These are phyloP conservation scores for Blastobasis adustella DNA, from an alignment of 2,888 invertebrate genomes.

Conservation along the genomic window DNA sequence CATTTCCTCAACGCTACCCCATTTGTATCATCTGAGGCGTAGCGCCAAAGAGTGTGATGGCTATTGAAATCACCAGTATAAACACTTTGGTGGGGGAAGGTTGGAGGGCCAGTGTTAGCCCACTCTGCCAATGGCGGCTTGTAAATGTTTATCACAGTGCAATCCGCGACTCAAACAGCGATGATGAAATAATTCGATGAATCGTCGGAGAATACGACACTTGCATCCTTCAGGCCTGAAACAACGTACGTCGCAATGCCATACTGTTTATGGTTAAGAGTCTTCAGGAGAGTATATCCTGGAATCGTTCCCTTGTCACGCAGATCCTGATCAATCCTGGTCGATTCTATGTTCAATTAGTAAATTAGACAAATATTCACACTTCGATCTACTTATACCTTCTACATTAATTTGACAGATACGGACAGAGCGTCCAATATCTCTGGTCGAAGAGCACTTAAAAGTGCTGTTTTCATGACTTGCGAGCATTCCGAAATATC, in stretches of 20 bases:
- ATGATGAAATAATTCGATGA: background rate
- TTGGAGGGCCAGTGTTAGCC: background rate
- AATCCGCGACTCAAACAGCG: background rate
- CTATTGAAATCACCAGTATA: background rate
- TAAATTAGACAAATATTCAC: background rate
- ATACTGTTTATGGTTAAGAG: background rate
- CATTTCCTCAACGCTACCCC: background rate
- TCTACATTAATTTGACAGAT: background rate
- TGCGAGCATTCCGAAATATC: background rate
- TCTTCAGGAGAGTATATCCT: background rate
- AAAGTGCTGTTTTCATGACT: background rate
- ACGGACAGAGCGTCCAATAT: background rate
- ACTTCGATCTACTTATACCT: too few species aligned
- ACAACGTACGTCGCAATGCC: background rate
- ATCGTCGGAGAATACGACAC: too few species aligned
- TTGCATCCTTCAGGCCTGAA: background rate
- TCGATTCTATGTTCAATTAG: background rate
- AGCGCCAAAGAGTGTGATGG: background rate
- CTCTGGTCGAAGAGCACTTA: background rate
- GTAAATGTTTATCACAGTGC: background rate
- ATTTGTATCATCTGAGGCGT: background rate
- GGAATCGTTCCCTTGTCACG: background rate
- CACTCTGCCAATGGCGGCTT: background rate
- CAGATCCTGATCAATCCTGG: background rate
- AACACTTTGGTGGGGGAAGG: background rate